Evolutionary conservation across 2,113 vertebrate genomes (phyloP).

Genomic region (Actinemys pallida): DNA sequence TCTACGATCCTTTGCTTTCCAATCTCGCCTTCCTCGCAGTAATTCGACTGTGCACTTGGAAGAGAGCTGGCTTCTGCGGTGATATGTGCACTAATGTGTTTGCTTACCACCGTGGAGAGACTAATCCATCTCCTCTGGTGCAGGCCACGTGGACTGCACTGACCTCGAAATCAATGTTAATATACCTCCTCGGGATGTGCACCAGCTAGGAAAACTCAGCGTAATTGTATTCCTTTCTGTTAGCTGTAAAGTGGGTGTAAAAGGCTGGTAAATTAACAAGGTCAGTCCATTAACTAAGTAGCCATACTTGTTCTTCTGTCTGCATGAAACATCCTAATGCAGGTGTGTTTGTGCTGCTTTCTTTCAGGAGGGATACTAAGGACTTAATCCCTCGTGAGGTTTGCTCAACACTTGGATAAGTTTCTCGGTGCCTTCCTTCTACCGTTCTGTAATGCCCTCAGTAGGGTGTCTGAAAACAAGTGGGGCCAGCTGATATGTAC

Average conservation of each 20-base stretch:
- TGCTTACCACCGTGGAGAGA: accelerated
- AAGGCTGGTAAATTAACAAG: slow-evolving; percentile 10
- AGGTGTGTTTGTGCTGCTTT: not conserved
- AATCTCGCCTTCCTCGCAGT: not conserved
- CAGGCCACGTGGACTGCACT: not conserved
- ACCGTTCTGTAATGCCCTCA: not conserved
- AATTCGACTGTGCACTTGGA: not conserved
- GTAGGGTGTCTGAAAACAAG: not conserved
- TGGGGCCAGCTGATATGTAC: not conserved
- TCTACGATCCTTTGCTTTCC: not conserved
- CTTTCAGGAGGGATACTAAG: not conserved
- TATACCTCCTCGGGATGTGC: not conserved
- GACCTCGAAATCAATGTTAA: slow-evolving; percentile 38
- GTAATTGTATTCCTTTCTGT: not conserved
- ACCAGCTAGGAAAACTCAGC: not conserved
- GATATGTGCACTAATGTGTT: accelerated
- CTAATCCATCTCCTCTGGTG: not conserved
- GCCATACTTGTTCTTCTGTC: accelerated
- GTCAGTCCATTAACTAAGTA: slow-evolving; percentile 3
- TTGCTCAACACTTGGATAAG: not conserved
- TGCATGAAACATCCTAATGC: not conserved
- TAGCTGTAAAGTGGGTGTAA: not conserved
- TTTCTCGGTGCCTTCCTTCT: not conserved
- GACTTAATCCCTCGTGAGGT: not conserved
- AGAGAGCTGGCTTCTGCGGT: not conserved